Conservation (phyloP, 2,888 invertebrate species). For the Zygothrica quintamaculata region DNA sequence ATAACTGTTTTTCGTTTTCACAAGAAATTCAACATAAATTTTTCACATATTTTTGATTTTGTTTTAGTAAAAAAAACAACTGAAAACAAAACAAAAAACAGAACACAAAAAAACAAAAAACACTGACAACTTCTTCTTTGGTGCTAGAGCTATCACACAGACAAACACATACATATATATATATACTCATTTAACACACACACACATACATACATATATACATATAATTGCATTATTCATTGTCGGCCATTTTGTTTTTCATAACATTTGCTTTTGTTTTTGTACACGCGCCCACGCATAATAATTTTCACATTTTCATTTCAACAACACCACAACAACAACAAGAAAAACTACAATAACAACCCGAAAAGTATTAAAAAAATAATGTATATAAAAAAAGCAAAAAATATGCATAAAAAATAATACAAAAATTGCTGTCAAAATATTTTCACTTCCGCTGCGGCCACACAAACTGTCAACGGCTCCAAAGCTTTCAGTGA, state of each 20-base stretch:
- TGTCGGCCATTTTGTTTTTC: constrained; percentile 65
- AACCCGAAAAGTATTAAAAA: constrained; percentile 12
- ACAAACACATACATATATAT: constrained; percentile 15
- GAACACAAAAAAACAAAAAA: constrained; percentile 15
- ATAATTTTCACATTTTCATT: constrained; percentile 70
- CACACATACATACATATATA: constrained; percentile 17
- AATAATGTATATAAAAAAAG: constrained; percentile 12
- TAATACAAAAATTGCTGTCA: constrained; percentile 51
- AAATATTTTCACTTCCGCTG: constrained; percentile 73
- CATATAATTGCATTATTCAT: constrained; percentile 40
- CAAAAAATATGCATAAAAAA: constrained; percentile 21
- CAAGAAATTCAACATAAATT: constrained; percentile 22
- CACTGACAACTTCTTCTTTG: constrained; percentile 50
- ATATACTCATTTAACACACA: constrained; percentile 16
- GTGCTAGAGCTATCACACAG: constrained; percentile 48
- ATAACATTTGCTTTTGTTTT: constrained; percentile 48
- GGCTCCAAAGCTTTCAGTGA: constrained; percentile 44
- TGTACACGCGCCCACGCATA: constrained; percentile 69
- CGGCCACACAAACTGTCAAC: constrained; percentile 51
- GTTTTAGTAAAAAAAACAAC: constrained; percentile 10
- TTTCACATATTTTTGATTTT: constrained; percentile 25
- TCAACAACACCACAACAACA: constrained; percentile 32
- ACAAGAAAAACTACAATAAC: constrained; percentile 20
- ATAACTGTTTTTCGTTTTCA: constrained; percentile 44
- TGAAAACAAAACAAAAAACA: constrained; percentile 13